Evolutionary conservation across 1,140 invertebrate species (phyloP).

Genomic region (Cherax destructor): DNA sequence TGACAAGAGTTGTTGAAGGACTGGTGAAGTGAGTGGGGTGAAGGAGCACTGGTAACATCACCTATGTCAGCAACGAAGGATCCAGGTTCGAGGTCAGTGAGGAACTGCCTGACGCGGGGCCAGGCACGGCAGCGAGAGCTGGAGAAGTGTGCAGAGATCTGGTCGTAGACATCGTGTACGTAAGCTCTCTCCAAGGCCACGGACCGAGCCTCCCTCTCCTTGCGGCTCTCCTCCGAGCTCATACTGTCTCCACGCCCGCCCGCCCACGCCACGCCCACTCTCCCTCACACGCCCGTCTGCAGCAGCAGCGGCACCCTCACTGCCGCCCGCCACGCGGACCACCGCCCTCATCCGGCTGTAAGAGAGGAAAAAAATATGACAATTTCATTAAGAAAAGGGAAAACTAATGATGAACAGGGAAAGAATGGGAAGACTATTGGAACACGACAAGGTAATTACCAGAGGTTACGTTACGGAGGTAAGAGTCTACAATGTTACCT

Average conservation of each 20-base stretch:
- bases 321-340: slow-evolving; percentile 53
- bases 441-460: no score
- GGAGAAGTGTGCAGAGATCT: slow-evolving; percentile 81
- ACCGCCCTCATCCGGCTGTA: slow-evolving; percentile 63
- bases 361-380: background rate
- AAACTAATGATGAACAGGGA: background rate
- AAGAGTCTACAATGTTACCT: no score
- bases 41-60: slow-evolving; percentile 76
- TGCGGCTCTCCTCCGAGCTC: slow-evolving; percentile 72
- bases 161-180: slow-evolving; percentile 95
- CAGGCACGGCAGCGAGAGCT: slow-evolving; percentile 82
- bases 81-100: slow-evolving; percentile 90
- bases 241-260: slow-evolving; percentile 52
- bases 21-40: background rate
- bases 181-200: slow-evolving; percentile 94
- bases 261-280: slow-evolving; percentile 1
- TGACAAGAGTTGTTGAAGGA: no score
- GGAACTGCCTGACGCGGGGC: slow-evolving; percentile 90
- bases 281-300: slow-evolving; percentile 24
- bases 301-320: slow-evolving; percentile 56
- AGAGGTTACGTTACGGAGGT: no score
- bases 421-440: background rate
- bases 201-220: slow-evolving; percentile 83
- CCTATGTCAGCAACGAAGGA: slow-evolving; percentile 95
- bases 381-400: background rate